Evolutionary conservation across 2,888 invertebrate species (phyloP), one percentile per base, ranked within the genome.

Genomic region (Trissonchulus latispiculum): DNA sequence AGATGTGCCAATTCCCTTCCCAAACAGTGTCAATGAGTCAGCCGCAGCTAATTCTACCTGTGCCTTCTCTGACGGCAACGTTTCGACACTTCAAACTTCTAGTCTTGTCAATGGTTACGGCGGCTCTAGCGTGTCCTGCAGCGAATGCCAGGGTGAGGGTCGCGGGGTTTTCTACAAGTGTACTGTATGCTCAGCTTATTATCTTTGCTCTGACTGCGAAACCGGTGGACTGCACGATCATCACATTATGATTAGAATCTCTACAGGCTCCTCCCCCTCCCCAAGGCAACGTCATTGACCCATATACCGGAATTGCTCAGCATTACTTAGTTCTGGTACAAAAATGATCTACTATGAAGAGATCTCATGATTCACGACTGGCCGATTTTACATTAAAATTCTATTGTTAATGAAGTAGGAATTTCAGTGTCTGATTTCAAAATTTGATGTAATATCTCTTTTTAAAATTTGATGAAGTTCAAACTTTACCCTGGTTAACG

Each of bases 101-200:
- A 8, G 8, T 48, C 48, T 23, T 48, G 8, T 48, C 8, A 8
- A 15, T 23, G 23, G 23, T 23, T 23, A 48, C 48, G 48, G 8
- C 48, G 8, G 8, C 48, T 23, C 80, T 1, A 87, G 87, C 0
- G 88, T 93, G 0, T 80, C 86, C 1, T 94, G 93, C 80, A 91
- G 93, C 82, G 86, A 84, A 0, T 94, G 94, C 80, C 86, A 89
- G 0, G 81, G 83, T 0, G 80, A 84, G 0, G 86, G 93, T 2
- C 78, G 84, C n/a, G 93, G 93, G 0, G 89, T 88, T 78, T 89
- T 93, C 23, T 94, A 91, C 86, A 93, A 92, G 83, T 94, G 94
- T 80, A 84, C 90, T n/a, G 86, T 89, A 72, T 94, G 94, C 79
- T 84, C 87, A 0, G 89, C 93, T 82, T 93, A 85, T 82, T 93